Evolutionary conservation across 1,140 invertebrate genomes (phyloP).

Genomic region (Listronotus oregonensis): DNA sequence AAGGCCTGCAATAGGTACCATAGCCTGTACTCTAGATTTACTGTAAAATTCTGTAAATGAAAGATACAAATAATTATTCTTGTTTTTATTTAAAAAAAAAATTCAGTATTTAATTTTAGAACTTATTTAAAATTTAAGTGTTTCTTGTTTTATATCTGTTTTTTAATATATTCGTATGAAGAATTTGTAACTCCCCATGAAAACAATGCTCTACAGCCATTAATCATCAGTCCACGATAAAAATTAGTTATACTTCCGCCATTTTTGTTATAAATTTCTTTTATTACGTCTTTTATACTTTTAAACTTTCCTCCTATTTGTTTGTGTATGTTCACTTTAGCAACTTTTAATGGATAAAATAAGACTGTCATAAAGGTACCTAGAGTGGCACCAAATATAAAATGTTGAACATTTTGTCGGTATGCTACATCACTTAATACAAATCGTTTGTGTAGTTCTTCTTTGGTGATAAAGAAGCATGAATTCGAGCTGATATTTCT

Average conservation of each 20-base stretch:
- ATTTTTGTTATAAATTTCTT: conserved; percentile 23
- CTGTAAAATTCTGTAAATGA: too few species aligned
- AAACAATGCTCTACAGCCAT: conserved; percentile 15
- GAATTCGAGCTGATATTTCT: conserved; percentile 31
- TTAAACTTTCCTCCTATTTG: conserved; percentile 25
- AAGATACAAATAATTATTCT: too few species aligned
- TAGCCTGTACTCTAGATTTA: too few species aligned
- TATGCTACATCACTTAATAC: conserved; percentile 9
- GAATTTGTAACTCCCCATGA: conserved; percentile 35
- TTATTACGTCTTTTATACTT: conserved; percentile 4
- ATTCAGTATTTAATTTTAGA: too few species aligned
- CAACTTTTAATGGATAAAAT: conserved; percentile 32
- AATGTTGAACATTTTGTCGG: conserved; percentile 18
- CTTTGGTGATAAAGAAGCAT: conserved; percentile 31
- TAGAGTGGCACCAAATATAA: conserved; percentile 20
- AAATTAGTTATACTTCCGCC: conserved; percentile 29
- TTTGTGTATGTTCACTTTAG: conserved; percentile 27
- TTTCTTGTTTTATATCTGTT: not conserved
- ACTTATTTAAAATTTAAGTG: too few species aligned
- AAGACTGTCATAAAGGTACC: conserved; percentile 26
- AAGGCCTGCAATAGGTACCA: too few species aligned
- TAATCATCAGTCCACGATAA: conserved; percentile 18
- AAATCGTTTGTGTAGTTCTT: conserved; percentile 23
- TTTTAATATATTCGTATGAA: conserved; percentile 33
- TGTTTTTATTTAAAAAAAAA: too few species aligned